Evolutionary conservation across 2,888 invertebrate species (phyloP).

Genomic region (Protophormia terraenovae): DNA sequence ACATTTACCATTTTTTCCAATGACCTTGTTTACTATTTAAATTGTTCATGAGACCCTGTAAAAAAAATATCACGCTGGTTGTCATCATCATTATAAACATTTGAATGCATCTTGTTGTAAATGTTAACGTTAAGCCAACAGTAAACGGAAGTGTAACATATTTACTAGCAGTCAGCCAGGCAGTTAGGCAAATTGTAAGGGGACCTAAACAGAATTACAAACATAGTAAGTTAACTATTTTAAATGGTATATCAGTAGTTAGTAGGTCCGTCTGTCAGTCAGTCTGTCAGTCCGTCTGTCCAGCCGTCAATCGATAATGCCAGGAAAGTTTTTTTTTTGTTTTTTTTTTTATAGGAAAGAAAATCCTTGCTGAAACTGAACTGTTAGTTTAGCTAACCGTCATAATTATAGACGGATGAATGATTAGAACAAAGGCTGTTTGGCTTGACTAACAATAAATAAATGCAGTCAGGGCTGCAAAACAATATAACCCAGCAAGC

Average conservation of each 20-base stretch:
- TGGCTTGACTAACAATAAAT: neutral
- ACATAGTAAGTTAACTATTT: neutral
- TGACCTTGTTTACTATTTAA: slow-evolving; percentile 1
- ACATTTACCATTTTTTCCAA: neutral
- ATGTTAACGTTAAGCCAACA: slow-evolving; percentile 37
- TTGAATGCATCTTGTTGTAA: slow-evolving; percentile 42
- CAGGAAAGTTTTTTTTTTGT: no score
- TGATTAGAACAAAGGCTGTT: neutral
- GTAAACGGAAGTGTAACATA: slow-evolving; percentile 44
- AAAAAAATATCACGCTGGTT: neutral
- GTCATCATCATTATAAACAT: slow-evolving; percentile 30
- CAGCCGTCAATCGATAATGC: no score
- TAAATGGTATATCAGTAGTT: neutral
- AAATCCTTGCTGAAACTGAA: neutral
- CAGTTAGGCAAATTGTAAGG: neutral
- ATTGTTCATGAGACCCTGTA: slow-evolving; percentile 17
- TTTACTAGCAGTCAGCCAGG: slow-evolving; percentile 4
- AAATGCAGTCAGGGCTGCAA: neutral
- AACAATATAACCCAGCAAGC: no score
- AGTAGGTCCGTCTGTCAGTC: neutral
- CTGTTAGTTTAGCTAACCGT: slow-evolving; percentile 31
- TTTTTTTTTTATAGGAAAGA: no score
- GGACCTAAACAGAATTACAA: neutral
- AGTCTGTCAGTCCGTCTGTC: slow-evolving; percentile 1
- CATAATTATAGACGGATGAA: slow-evolving; percentile 32